These are phyloP conservation scores for Anaspis maculata DNA, from an alignment of 2,888 invertebrate genomes.

Conservation along the genomic window DNA sequence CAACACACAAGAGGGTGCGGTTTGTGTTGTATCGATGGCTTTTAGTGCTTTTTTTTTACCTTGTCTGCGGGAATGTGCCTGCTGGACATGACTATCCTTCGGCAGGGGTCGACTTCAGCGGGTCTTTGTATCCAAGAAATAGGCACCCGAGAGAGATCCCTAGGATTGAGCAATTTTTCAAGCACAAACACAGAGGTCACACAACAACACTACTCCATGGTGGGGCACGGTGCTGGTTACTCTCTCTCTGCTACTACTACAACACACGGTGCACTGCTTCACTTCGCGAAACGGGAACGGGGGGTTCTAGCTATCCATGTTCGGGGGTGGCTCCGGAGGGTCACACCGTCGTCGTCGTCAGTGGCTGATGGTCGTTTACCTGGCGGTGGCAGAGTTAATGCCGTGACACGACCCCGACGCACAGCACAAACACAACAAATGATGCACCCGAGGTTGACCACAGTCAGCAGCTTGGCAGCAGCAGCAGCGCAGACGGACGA, in stretches of 20 bases:
- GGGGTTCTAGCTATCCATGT: slow-evolving; percentile 19
- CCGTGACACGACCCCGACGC: too few species aligned
- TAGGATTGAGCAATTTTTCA: slow-evolving; percentile 22
- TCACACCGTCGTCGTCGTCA: not conserved
- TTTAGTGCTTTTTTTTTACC: slow-evolving; percentile 50
- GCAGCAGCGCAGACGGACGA: too few species aligned
- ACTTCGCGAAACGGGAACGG: slow-evolving; percentile 16
- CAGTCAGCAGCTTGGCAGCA: too few species aligned
- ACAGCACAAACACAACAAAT: too few species aligned
- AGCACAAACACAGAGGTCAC: slow-evolving; percentile 25
- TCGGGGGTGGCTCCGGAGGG: too few species aligned
- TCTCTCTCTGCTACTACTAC: not conserved
- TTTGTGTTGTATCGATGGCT: slow-evolving; percentile 44
- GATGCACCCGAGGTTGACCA: too few species aligned
- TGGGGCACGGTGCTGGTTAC: slow-evolving; percentile 13
- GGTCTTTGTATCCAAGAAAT: slow-evolving; percentile 19
- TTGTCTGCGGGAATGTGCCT: slow-evolving; percentile 79
- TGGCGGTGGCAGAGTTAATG: too few species aligned
- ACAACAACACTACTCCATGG: slow-evolving; percentile 32
- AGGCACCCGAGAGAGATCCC: slow-evolving; percentile 14
- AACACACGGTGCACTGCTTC: slow-evolving; percentile 4
- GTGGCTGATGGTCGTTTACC: not conserved
- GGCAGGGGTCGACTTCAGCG: too few species aligned
- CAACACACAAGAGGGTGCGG: slow-evolving; percentile 32
- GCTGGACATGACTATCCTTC: slow-evolving; percentile 55